Base-by-base conservation (phyloP, 1,140 invertebrate genomes). In the Gonioctena quinquepunctata region DNA sequence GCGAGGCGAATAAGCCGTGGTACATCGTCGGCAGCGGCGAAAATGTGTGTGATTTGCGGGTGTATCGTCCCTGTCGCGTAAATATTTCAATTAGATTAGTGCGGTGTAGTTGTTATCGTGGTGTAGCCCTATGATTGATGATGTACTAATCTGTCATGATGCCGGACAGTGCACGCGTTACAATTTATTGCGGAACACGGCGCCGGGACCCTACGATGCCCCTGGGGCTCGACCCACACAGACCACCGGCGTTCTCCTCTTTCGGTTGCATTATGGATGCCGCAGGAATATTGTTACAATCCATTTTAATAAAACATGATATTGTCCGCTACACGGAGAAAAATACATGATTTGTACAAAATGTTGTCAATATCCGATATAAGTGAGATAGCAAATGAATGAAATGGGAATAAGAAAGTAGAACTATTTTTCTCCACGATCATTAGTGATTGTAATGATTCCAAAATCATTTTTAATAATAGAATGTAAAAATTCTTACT, bases 141-240 rank as follows among this genome's bases (percentile, higher is more conserved):
- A 80, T 73, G 75, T 80, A 79, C 78, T 81, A 81, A 81, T 81
- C 78, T 80, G 79, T 81, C 80, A 81, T 75, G 76, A 77, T 73
- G 76, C 71, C 71, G 78, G 77, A 76, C 77, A 79, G 73, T 77
- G 76, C 76, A 77, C 70, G 74, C 71, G 72, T 72, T 74, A 71
- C 76, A 80, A 81, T 81, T 81, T 81, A 81, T 79, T 73, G 74
- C 69, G 48, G 33, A 42, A 42, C 33, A 42, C 33, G 33, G 33
- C 11, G 16, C 33, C 56, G 13, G 50, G 2, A 16, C 8, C 50
- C 6, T 59, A 59, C 56, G 23, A 26, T 7, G 21, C 56, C 56
- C 56, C n/a, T 16, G 23, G 56, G 56, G 25, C 25, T 16, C 56
- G 21, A 13, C 56, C 56, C 21, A 59, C 56, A 59, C 56, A 18